These are phyloP conservation scores for Heliconius sara DNA, from an alignment of 2,888 invertebrate genomes.

Conservation along the genomic window DNA sequence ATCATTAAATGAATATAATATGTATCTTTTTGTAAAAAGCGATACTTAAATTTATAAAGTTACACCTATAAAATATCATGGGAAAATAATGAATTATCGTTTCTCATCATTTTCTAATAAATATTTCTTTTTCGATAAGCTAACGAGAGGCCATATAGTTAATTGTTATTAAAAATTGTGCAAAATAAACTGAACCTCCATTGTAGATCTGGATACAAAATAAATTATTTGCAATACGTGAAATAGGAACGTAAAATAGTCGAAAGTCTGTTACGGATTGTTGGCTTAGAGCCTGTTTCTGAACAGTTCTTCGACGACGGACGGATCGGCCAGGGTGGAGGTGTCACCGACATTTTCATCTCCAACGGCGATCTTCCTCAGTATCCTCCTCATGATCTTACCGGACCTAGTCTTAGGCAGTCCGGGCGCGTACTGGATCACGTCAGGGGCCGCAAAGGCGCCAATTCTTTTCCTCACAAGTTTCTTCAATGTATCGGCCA, in stretches of 20 bases:
- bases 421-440: constrained; percentile 96
- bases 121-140: constrained; percentile 12
- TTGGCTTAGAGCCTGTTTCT: constrained; percentile 84
- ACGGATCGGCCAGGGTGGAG: constrained; percentile 96
- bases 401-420: constrained; percentile 98
- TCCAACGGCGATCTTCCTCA: constrained; percentile 95
- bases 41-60: neutral
- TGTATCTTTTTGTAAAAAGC: neutral
- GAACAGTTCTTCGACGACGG: constrained; percentile 92
- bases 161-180: constrained; percentile 18
- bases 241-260: constrained; percentile 26
- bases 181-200: constrained; percentile 7
- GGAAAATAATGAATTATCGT: neutral
- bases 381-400: constrained; percentile 98
- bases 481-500: constrained; percentile 89
- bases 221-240: constrained; percentile 15
- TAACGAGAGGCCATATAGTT: constrained; percentile 1
- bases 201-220: constrained; percentile 16
- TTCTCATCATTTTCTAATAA: neutral
- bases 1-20: constrained; percentile 22
- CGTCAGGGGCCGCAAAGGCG: constrained; percentile 97
- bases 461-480: constrained; percentile 96
- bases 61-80: constrained; percentile 14
- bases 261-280: neutral
- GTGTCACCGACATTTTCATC: constrained; percentile 96